phyloP scores from a whole-genome alignment of 2,113 vertebrate genomes.

The Tetraodon nigroviridis region DNA sequence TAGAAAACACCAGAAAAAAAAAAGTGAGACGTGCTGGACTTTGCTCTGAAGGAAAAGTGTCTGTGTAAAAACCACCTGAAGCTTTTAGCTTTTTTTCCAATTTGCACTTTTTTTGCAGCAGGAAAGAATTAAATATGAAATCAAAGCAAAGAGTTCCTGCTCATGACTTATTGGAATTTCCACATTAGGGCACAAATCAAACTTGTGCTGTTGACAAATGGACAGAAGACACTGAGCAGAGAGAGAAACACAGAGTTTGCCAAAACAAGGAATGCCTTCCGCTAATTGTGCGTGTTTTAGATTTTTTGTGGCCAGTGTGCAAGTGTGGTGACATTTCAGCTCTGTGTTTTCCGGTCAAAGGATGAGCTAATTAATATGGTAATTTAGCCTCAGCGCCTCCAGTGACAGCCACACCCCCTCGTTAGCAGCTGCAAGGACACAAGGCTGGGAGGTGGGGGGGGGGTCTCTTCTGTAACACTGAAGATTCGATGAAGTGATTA shows the following conservation, averaged over 20 bases:
- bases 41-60: constrained; percentile 18
- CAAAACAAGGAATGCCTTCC: constrained; percentile 67
- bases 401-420: constrained; percentile 65
- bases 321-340: constrained; percentile 70
- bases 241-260: constrained; percentile 40
- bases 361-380: constrained; percentile 75
- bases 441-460: not conserved
- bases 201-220: constrained; percentile 11
- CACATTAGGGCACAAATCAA: constrained; percentile 6
- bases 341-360: constrained; percentile 70
- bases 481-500: constrained; percentile 66
- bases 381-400: constrained; percentile 64
- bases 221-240: constrained; percentile 37
- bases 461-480: constrained; percentile 42
- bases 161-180: too few relatives aligned
- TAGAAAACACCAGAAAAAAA: constrained; percentile 29
- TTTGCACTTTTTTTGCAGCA: constrained; percentile 13
- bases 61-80: constrained; percentile 4
- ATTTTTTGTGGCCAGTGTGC: constrained; percentile 62
- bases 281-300: constrained; percentile 58
- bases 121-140: constrained; percentile 39
- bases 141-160: not conserved
- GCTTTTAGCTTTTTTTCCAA: constrained; percentile 32
- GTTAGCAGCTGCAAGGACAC: constrained; percentile 56
- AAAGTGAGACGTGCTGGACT: not conserved